Percentiles rank a stretch among this genome's conserved stretches.
phyloP scores from a whole-genome alignment of 30 jellyfish, hydroid and myxozoan species.

The Aurelia aurita region DNA sequence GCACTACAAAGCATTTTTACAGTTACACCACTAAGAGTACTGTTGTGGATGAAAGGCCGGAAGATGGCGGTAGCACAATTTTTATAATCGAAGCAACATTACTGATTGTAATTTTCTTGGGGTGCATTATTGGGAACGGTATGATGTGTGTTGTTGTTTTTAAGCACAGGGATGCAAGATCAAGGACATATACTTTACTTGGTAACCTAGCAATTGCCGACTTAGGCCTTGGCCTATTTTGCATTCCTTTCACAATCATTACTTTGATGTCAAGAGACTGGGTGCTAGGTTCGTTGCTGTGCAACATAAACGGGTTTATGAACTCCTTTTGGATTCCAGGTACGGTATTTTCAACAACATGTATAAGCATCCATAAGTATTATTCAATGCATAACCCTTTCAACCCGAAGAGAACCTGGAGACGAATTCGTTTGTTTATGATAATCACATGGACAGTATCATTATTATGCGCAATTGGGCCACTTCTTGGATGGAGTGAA shows the following conservation, averaged over 20 bases:
- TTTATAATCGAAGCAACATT: slow-evolving; percentile 33
- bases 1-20: too few species aligned
- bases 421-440: slow-evolving; percentile 34
- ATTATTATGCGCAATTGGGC: slow-evolving; percentile 48
- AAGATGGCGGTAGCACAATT: too few species aligned
- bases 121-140: slow-evolving; percentile 51
- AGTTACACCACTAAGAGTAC: too few species aligned
- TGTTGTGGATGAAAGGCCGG: too few species aligned
- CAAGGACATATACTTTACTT: slow-evolving; percentile 53
- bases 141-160: slow-evolving; percentile 57
- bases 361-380: slow-evolving; percentile 59
- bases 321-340: slow-evolving; percentile 77
- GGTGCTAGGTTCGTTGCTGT: slow-evolving; percentile 50
- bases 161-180: slow-evolving; percentile 32
- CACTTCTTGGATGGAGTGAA: slow-evolving; percentile 58
- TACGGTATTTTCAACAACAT: slow-evolving; percentile 56
- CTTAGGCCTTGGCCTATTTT: slow-evolving; percentile 60
- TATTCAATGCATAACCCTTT: slow-evolving; percentile 54
- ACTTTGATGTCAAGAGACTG: slow-evolving; percentile 44
- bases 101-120: slow-evolving; percentile 10
- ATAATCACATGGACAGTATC: slow-evolving; percentile 55
- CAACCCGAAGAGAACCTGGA: slow-evolving; percentile 52
- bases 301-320: slow-evolving; percentile 67
- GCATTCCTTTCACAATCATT: slow-evolving; percentile 66
- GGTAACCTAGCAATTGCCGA: slow-evolving; percentile 73